phyloP scores from a whole-genome alignment of 2,113 vertebrate genomes.

The Catagonus wagneri region DNA sequence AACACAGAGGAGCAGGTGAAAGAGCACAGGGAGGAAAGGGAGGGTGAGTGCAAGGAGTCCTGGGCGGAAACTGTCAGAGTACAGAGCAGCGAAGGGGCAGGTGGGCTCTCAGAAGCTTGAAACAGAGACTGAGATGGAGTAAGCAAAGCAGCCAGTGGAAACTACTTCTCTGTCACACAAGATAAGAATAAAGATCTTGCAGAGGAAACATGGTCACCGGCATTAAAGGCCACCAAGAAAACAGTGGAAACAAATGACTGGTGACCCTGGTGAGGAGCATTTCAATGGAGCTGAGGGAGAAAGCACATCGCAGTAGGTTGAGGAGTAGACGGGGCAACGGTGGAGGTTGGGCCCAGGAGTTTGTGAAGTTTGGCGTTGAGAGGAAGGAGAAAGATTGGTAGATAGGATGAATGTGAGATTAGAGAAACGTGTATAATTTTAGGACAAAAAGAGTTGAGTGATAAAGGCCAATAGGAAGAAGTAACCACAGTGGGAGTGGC shows the following conservation, averaged over 20 bases:
- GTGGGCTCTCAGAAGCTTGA: background rate
- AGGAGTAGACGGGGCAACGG: rapidly evolving
- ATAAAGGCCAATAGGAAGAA: background rate
- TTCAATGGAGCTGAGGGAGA: background rate
- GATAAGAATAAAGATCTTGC: background rate
- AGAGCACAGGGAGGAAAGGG: rapidly evolving
- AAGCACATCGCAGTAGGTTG: rapidly evolving
- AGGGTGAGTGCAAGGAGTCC: background rate
- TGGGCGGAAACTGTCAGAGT: background rate
- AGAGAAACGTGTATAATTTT: background rate
- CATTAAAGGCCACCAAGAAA: background rate
- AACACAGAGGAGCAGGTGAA: rapidly evolving
- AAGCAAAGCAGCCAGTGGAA: too few relatives aligned
- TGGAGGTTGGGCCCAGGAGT: rapidly evolving
- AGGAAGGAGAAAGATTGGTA: background rate
- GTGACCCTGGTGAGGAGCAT: background rate
- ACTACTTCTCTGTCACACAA: background rate
- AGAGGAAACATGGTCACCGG: background rate
- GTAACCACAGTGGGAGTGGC: background rate
- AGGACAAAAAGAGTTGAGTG: background rate
- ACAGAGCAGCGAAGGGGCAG: background rate
- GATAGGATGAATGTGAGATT: background rate
- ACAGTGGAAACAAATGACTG: background rate
- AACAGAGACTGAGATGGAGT: background rate
- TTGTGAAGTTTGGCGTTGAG: background rate